These are phyloP conservation scores for Triplophysa bombifrons DNA, from an alignment of 2,797 vertebrate genomes.

Conservation along the genomic window DNA sequence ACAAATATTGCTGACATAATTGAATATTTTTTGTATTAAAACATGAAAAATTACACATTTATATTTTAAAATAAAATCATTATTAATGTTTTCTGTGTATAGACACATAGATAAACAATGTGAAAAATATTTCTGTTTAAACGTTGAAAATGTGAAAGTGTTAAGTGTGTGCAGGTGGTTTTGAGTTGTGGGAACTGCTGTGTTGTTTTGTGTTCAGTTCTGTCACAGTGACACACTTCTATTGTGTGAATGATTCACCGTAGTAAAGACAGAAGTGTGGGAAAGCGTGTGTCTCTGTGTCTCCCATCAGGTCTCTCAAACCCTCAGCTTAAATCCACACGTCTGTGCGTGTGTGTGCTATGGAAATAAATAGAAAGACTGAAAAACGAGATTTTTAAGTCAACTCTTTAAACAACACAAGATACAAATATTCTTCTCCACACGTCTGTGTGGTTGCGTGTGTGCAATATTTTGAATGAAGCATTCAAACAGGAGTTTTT, in stretches of 20 bases:
- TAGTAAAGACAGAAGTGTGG: constrained; percentile 71
- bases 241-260: constrained; percentile 69
- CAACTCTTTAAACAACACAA: too few species aligned
- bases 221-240: constrained; percentile 53
- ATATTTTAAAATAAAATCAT: background rate
- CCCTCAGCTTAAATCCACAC: too few species aligned
- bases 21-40: background rate
- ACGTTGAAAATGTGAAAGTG: background rate
- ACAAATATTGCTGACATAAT: background rate
- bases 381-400: too few species aligned
- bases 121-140: background rate
- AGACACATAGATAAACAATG: background rate
- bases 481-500: too few species aligned
- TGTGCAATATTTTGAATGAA: too few species aligned
- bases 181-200: background rate
- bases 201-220: background rate
- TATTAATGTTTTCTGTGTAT: background rate
- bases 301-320: constrained; percentile 64
- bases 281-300: constrained; percentile 31
- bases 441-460: too few species aligned
- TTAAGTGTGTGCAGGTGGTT: background rate
- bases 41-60: background rate
- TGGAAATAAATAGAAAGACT: too few species aligned
- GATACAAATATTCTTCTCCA: too few species aligned
- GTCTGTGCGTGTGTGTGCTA: too few species aligned